Percentiles rank a stretch among this genome's conserved stretches.
Evolutionary conservation across 2,888 invertebrate species (phyloP).

Genomic region (Apamea epomidion): DNA sequence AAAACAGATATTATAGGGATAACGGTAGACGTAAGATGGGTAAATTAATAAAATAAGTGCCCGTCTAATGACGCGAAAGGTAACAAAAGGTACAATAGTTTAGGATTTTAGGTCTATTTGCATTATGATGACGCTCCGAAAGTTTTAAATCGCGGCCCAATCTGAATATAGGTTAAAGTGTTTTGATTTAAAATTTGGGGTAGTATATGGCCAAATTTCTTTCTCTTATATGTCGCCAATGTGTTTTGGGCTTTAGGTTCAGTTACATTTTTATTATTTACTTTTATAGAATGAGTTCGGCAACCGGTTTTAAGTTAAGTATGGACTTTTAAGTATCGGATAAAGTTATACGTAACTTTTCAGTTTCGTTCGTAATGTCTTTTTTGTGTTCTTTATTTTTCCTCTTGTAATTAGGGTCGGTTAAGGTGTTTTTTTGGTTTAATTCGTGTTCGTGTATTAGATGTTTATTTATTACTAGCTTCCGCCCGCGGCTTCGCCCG

Average conservation of each 20-base stretch:
- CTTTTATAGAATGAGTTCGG: conserved; percentile 17
- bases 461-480: neutral
- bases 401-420: neutral
- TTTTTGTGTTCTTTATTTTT: neutral
- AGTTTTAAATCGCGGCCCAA: neutral
- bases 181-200: neutral
- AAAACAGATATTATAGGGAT: neutral
- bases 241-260: conserved; percentile 11
- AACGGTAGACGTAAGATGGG: neutral
- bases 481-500: no score
- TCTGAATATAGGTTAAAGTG: neutral
- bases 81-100: neutral
- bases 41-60: neutral
- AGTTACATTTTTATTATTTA: conserved; percentile 25
- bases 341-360: conserved; percentile 14
- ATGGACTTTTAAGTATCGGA: conserved; percentile 24
- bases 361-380: neutral
- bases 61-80: neutral
- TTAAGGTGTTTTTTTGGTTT: neutral
- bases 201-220: neutral
- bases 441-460: neutral
- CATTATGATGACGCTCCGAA: neutral
- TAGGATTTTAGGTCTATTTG: neutral
- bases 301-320: conserved; percentile 17
- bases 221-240: neutral